phyloP scores from a whole-genome alignment of 2,113 vertebrate genomes.

The Nerophis lumbriciformis region DNA sequence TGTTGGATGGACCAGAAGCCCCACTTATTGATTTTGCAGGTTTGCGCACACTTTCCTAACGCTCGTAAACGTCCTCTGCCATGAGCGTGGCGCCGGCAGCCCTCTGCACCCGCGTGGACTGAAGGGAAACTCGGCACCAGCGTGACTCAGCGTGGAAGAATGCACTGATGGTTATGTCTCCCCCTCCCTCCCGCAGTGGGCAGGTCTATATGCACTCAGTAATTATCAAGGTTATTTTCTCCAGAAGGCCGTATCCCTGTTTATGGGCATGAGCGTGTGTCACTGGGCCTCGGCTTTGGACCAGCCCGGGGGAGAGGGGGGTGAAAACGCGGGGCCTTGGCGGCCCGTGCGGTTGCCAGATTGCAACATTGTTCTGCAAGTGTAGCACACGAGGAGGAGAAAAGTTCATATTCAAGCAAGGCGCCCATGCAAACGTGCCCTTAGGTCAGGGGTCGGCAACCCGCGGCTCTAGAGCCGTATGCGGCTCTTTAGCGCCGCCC shows the following conservation, averaged over 20 bases:
- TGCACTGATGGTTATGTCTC: constrained; percentile 47
- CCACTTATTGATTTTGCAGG: background rate
- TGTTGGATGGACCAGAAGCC: no score
- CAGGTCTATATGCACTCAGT: constrained; percentile 64
- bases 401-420: constrained; percentile 16
- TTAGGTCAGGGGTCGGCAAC: no score
- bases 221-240: constrained; percentile 76
- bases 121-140: constrained; percentile 65
- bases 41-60: constrained; percentile 33
- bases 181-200: constrained; percentile 39
- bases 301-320: constrained; percentile 1
- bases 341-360: constrained; percentile 15
- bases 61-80: constrained; percentile 39
- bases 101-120: constrained; percentile 41
- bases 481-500: no score
- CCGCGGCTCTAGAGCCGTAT: no score
- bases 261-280: constrained; percentile 69
- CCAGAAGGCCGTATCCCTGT: constrained; percentile 68
- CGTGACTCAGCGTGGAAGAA: constrained; percentile 70
- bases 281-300: constrained; percentile 51
- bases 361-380: constrained; percentile 9
- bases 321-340: constrained; percentile 22
- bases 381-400: constrained; percentile 8
- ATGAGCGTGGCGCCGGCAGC: constrained; percentile 38
- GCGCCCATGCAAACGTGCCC: background rate